These are phyloP conservation scores for Odontamblyopus lacepedii DNA, from an alignment of 2,797 vertebrate genomes.

Conservation along the genomic window DNA sequence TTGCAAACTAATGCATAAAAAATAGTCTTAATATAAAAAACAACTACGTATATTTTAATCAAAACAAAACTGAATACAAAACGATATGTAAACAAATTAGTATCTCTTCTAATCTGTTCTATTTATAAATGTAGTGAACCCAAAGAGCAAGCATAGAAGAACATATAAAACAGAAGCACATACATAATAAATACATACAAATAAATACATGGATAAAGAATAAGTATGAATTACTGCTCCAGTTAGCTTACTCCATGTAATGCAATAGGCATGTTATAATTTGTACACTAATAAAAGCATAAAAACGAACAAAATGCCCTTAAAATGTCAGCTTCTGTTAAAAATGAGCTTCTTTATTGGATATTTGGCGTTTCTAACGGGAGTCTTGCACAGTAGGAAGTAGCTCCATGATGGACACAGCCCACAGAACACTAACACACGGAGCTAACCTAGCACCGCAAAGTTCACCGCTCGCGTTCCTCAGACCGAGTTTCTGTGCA, in stretches of 20 bases:
- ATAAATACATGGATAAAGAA: too few species aligned
- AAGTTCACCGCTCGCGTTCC: not conserved
- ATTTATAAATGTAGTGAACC: too few species aligned
- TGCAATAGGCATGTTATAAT: too few species aligned
- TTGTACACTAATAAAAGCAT: not conserved
- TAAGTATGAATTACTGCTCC: too few species aligned
- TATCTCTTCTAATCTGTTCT: too few species aligned
- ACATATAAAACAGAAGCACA: too few species aligned
- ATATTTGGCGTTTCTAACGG: not conserved
- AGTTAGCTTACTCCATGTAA: too few species aligned
- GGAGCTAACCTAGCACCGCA: constrained; percentile 13
- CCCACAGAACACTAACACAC: not conserved
- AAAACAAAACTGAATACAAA: not conserved
- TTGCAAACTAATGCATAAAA: not conserved
- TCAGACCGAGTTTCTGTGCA: rapidly evolving
- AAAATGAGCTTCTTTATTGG: not conserved
- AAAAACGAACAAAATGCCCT: not conserved
- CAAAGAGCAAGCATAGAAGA: too few species aligned
- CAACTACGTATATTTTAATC: too few species aligned
- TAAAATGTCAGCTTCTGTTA: not conserved
- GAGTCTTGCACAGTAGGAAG: not conserved
- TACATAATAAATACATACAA: too few species aligned
- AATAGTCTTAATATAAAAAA: too few species aligned
- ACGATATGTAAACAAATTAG: too few species aligned
- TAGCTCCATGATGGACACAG: not conserved